Base-by-base conservation (phyloP, 1,140 invertebrate genomes). In the Lordiphosa collinella region DNA sequence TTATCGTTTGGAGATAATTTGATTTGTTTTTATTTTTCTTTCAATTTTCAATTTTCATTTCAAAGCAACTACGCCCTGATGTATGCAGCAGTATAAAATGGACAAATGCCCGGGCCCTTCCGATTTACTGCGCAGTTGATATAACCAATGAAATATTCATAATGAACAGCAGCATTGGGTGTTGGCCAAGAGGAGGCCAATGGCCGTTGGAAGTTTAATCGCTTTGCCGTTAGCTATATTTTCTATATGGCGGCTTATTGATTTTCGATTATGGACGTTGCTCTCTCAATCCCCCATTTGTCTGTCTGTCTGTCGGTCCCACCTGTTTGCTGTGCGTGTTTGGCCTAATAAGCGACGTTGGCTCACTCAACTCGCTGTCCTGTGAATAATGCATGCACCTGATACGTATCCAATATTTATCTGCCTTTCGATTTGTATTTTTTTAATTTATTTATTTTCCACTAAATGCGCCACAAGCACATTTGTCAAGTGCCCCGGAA, bases 201-300 rank as follows among this genome's bases (percentile, higher is more conserved):
- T 67, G 52, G 13, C 67, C 73, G 41, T 50, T 63, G 55, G 47
- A 38, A 22, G 64, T 59, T 29, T 46, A 37, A 64, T 38, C 48
- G 12, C n/a, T 11, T 46, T 32, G 43, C 16, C 40, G 22, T 25
- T 25, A 12, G 44, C 53, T 54, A 75, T 63, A 80, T 59, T 50
- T 69, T 57, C 55, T 64, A 82, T 67, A 63, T 25, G 48, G 9
- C 32, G 12, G 47, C 14, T 46, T 84, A 84, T 84, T 78, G 78
- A 84, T 84, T 84, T 84, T 84, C 78, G 79, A 84, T 84, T 84
- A 84, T 84, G 72, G 51, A 37, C 63, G 43, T 36, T 47, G 62
- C 61, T 51, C 48, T 31, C 32, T 56, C 38, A 44, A 43, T 58
- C 48, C 53, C 41, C 49, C 37, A 10, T 31, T 13, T 32, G 22